phyloP scores from a whole-genome alignment of 2,888 invertebrate species.

The Sthenelais limicola region DNA sequence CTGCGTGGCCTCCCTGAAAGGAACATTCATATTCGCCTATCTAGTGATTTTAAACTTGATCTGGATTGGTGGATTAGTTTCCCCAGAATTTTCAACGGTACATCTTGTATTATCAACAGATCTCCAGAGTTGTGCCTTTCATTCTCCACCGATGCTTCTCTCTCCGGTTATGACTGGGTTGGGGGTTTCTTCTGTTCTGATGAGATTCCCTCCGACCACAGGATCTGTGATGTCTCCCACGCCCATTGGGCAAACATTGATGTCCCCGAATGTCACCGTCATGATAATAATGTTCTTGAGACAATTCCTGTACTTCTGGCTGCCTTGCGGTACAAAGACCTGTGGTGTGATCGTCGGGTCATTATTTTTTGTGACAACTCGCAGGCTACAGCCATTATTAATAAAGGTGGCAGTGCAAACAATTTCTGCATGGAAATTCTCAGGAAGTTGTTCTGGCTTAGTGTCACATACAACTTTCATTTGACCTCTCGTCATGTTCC shows the following conservation, averaged over 20 bases:
- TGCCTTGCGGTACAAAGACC: not conserved
- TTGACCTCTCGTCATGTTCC: not conserved
- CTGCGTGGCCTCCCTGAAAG: not conserved
- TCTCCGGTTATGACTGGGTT: not conserved
- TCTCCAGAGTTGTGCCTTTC: not conserved
- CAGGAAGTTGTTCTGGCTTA: not conserved
- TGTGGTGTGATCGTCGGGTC: not conserved
- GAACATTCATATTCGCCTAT: not conserved
- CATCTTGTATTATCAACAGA: not conserved
- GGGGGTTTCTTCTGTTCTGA: not conserved
- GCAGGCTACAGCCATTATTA: not conserved
- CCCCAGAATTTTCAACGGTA: not conserved
- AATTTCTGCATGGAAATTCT: not conserved
- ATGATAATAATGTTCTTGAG: not conserved
- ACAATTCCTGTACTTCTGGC: not conserved
- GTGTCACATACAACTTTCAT: not conserved
- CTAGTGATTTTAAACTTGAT: too few species aligned
- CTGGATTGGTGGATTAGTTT: too few species aligned
- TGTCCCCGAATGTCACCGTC: not conserved
- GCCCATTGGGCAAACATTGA: not conserved
- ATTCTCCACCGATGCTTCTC: not conserved
- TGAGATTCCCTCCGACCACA: too few species aligned
- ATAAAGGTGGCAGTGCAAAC: not conserved
- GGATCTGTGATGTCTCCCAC: too few species aligned
- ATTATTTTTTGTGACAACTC: not conserved